Evolutionary conservation across 2,888 invertebrate species (phyloP), one percentile per base, ranked within the genome.

Genomic region (Andrena haemorrhoa): DNA sequence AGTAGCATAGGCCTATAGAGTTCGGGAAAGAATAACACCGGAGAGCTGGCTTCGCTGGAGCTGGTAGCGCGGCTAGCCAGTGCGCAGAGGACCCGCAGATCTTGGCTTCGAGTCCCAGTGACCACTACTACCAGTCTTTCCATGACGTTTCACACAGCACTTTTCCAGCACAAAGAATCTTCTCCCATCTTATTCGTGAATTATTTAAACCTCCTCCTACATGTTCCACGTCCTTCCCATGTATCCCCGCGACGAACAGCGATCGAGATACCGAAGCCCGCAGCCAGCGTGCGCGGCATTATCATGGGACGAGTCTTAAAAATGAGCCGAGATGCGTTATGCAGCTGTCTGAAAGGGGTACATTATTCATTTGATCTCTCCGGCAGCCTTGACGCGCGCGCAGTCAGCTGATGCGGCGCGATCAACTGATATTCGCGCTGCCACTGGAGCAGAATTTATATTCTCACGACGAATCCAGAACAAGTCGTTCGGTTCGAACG

Each of bases 351-450:
- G 83, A 83, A 83, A 83, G 83, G 75, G 83, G 75, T 72, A 82
- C 83, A 83, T 83, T 84, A 84, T 84, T 84, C 83, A 70, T 84
- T 79, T 83, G 83, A 84, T 84, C 84, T 83, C 79, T 74, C 58
- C 69, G 66, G 79, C 79, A 83, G 84, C 84, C 84, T 84, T 84
- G 84, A 83, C 83, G 83, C 76, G 35, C 83, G 72, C 74, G 72
- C 16, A 76, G 84, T 84, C 83, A 83, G 84, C 84, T 84, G 83
- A 84, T 66, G 79, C n/a, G 66, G 65, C 73, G 79, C 73, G 79
- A 84, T 83, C 83, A 75, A 82, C 66, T 75, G 83, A 82, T 82
- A 83, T 69, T 83, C 83, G 65, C 65, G 74, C 68, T 83, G 83
- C 41, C 83, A 82, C 66, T 82, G 72, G 72, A 79, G 75, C 83